These are phyloP conservation scores for Aplochiton taeniatus DNA, from an alignment of 2,797 vertebrate species.

Conservation along the genomic window DNA sequence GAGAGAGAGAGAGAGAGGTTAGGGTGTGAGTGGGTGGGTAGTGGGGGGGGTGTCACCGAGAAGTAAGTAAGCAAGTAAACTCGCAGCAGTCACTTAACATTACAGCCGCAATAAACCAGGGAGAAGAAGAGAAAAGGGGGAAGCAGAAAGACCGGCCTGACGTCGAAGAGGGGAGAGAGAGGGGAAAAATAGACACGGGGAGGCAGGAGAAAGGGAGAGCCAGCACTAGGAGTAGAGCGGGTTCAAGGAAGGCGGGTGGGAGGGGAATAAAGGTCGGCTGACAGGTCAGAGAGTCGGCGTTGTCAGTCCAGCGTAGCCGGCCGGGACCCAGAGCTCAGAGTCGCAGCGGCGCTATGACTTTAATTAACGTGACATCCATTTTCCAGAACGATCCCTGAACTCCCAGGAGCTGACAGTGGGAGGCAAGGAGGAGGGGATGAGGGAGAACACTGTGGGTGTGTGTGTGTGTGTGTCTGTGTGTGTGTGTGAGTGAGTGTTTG, in stretches of 20 bases:
- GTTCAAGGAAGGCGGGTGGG: no score
- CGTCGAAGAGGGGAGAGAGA: neutral
- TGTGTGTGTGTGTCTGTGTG: neutral
- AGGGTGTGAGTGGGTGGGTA: constrained; percentile 5
- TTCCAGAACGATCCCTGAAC: constrained; percentile 51
- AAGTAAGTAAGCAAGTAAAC: no score
- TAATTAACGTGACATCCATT: constrained; percentile 61
- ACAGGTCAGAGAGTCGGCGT: constrained; percentile 36
- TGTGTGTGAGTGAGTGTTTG: no score
- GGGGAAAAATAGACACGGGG: constrained; percentile 3
- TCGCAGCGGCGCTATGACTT: constrained; percentile 39
- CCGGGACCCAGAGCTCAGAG: constrained; percentile 39
- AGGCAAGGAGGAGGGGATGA: constrained; percentile 19
- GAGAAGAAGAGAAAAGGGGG: no score
- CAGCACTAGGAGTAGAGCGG: constrained; percentile 8
- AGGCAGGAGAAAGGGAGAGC: constrained; percentile 8
- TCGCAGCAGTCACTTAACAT: no score
- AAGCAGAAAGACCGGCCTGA: no score
- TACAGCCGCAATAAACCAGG: no score
- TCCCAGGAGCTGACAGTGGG: constrained; percentile 32
- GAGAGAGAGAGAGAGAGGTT: constrained; percentile 6
- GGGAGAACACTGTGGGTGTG: neutral
- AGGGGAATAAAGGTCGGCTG: constrained; percentile 36
- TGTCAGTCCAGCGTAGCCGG: constrained; percentile 28
- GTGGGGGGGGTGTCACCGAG: no score